These are phyloP conservation scores for Vidua macroura DNA, from an alignment of 2,113 vertebrate genomes.

Conservation along the genomic window DNA sequence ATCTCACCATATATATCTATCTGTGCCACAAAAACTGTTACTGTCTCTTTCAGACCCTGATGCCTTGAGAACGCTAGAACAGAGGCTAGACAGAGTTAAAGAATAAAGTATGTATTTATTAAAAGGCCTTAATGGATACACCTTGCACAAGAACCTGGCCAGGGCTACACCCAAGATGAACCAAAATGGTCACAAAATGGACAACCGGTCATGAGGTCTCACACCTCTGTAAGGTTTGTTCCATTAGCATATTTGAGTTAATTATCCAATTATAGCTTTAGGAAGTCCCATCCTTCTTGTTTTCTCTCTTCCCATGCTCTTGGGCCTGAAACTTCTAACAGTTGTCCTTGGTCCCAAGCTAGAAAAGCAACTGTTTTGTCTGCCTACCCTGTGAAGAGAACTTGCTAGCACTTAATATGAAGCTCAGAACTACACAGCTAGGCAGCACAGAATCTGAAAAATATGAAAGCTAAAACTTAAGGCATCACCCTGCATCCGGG, in stretches of 20 bases:
- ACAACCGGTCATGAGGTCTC: rapidly evolving
- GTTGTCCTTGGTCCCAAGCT: neutral
- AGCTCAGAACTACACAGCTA: neutral
- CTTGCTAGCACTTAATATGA: neutral
- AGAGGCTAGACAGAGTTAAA: neutral
- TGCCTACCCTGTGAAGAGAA: neutral
- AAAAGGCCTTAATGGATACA: neutral
- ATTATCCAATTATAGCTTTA: neutral
- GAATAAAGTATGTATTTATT: neutral
- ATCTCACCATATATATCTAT: too few species aligned
- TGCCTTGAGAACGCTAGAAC: neutral
- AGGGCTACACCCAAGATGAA: neutral
- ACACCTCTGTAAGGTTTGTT: neutral
- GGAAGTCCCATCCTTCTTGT: neutral
- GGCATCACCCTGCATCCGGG: neutral
- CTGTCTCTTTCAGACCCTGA: neutral
- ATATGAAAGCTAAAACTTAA: neutral
- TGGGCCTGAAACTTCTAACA: neutral
- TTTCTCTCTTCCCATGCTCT: neutral
- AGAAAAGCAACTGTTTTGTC: neutral
- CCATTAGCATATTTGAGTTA: neutral
- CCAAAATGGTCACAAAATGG: neutral
- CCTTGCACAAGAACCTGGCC: neutral
- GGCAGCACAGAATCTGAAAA: neutral
- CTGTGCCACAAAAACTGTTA: neutral